Conservation (phyloP, 2,888 invertebrate genomes). For the Germaria angustata region DNA sequence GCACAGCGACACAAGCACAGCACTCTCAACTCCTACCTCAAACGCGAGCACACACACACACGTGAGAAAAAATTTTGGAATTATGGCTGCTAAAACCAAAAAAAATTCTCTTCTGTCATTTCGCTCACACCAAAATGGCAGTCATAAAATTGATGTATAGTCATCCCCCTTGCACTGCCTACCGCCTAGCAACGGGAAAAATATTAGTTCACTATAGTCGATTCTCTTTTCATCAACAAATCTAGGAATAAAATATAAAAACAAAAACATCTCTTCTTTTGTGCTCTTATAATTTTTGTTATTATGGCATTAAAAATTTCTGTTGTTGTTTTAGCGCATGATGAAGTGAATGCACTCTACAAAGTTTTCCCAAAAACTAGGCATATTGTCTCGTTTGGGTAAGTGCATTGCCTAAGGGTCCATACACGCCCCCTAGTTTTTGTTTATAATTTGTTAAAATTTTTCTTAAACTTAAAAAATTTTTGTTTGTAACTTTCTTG, state of each 20-base stretch:
- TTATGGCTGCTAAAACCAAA: slow-evolving; percentile 21
- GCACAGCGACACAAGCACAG: slow-evolving; percentile 21
- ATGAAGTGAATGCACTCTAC: slow-evolving; percentile 41
- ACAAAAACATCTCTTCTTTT: too few relatives aligned
- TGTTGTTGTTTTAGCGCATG: background rate
- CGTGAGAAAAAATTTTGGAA: background rate
- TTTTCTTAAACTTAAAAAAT: slow-evolving; percentile 24
- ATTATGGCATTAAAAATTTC: background rate
- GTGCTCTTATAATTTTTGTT: background rate
- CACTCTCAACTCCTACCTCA: background rate
- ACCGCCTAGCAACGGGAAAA: background rate
- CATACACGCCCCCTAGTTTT: slow-evolving; percentile 51
- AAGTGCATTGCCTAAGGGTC: background rate
- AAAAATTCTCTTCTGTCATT: slow-evolving; percentile 58
- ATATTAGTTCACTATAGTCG: background rate
- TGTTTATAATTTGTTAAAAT: background rate
- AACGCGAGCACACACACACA: background rate
- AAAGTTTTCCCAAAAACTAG: background rate
- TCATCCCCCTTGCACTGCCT: slow-evolving; percentile 49
- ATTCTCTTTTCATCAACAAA: slow-evolving; percentile 5
- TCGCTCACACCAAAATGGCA: slow-evolving; percentile 77
- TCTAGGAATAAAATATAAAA: slow-evolving; percentile 5
- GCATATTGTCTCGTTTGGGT: background rate
- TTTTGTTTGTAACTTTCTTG: slow-evolving; percentile 58
- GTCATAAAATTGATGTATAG: slow-evolving; percentile 43